Evolutionary conservation across 2,113 vertebrate genomes (phyloP).

Genomic region (Rallus limicola): DNA sequence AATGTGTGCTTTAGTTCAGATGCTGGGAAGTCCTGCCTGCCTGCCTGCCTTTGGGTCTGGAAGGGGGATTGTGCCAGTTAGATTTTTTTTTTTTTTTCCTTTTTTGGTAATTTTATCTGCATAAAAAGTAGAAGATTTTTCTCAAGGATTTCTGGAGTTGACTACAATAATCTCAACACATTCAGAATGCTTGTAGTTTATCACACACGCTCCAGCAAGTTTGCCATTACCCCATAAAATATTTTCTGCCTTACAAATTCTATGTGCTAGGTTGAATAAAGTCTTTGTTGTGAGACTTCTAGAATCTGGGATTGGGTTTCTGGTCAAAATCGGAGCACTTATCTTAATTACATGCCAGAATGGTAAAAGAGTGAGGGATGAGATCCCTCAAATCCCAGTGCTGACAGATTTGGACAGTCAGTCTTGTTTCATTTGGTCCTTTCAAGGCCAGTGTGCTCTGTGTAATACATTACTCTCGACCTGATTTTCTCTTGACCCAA

Average conservation of each 20-base stretch:
- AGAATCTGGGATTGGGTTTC: neutral
- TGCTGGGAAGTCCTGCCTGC: neutral
- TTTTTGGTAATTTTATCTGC: neutral
- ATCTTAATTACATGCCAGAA: neutral
- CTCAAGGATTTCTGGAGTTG: neutral
- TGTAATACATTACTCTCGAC: neutral
- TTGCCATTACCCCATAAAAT: neutral
- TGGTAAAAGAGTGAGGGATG: neutral
- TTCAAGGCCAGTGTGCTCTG: neutral
- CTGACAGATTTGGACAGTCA: neutral
- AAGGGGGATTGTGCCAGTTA: neutral
- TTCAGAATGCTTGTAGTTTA: neutral
- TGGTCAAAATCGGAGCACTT: neutral
- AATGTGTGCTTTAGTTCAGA: neutral
- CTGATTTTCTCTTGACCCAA: neutral
- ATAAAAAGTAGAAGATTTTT: neutral
- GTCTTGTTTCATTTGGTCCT: neutral
- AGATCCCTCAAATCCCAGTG: neutral
- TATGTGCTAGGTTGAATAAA: neutral
- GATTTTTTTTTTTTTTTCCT: neutral
- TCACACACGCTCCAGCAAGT: neutral
- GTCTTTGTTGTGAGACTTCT: neutral
- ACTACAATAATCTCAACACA: neutral
- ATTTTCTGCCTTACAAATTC: neutral
- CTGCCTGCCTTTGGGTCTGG: neutral